Base-by-base conservation (phyloP, 2,113 vertebrate genomes). In the Mixornis gularis region DNA sequence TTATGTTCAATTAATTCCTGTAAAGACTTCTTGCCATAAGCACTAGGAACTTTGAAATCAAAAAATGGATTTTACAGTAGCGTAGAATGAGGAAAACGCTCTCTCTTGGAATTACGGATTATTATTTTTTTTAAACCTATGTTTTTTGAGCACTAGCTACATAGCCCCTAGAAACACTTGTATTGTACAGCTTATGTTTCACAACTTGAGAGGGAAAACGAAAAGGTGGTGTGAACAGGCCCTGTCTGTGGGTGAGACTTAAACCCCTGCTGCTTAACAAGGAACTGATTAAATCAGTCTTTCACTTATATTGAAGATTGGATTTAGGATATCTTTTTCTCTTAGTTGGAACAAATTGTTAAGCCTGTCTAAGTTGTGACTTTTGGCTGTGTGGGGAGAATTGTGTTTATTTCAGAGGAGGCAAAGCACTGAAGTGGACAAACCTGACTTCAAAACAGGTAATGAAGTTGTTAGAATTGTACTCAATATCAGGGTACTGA, bases 181-280 rank as follows among this genome's bases (percentile, higher is more conserved):
- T 44, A 11, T 24, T 48, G 41, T 34, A 36, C 29, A 68, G 24
- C 11, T 63, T 88, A n/a, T 5, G 5, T 62, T 44, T 68, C 49
- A 38, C 26, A 70, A 0, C 18, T 51, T 5, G 15, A 30, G 10
- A 26, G 6, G 9, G 8, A 12, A 17, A 16, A 65, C 0, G 1
- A 30, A 41, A 68, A 56, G 2, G 4, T 32, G 3, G 1, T 53
- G 18, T 36, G 34, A 55, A 17, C 18, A 63, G 43, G 7, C 14
- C 3, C 5, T 63, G 17, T 48, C 24, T 76, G 9, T 30, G 22
- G 9, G 18, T 44, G 27, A 43, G 26, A 32, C 32, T 64, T 72
- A 60, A 89, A 26, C 22, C 2, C 3, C 30, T 79, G 27, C 11
- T 87, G 29, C 27, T 78, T 73, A 34, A 30, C 8, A 11, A 66